These are phyloP conservation scores for Alouatta palliata DNA, from an alignment of 2,113 vertebrate species.

Conservation along the genomic window DNA sequence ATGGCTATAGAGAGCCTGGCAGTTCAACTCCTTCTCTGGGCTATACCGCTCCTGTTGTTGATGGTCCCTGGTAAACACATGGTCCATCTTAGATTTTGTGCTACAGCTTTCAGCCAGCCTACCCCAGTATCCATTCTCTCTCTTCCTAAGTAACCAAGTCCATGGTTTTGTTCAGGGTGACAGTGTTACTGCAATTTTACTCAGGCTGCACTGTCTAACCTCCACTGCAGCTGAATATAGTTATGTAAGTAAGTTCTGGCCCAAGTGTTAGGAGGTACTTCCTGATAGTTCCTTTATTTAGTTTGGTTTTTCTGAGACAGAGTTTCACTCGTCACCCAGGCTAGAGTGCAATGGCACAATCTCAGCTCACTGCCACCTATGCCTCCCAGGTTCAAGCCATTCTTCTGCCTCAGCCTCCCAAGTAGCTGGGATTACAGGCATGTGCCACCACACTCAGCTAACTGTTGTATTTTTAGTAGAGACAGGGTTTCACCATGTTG, in stretches of 20 bases:
- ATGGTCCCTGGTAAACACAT: neutral
- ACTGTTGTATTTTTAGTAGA: too few species aligned
- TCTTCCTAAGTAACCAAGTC: neutral
- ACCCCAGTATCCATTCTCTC: neutral
- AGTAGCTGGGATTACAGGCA: too few species aligned
- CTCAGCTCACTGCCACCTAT: too few species aligned
- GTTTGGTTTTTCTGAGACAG: too few species aligned
- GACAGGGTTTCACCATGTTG: too few species aligned
- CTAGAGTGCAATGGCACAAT: too few species aligned
- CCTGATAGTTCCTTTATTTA: neutral
- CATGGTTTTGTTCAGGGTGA: neutral
- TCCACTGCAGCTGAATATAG: neutral
- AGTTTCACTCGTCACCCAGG: too few species aligned
- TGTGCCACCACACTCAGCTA: too few species aligned
- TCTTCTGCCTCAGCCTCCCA: too few species aligned
- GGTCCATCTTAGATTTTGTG: neutral
- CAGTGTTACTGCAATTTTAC: neutral
- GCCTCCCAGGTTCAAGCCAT: too few species aligned
- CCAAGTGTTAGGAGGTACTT: neutral
- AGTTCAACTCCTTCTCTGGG: neutral
- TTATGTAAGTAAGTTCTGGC: neutral
- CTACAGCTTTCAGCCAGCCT: neutral
- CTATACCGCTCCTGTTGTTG: neutral
- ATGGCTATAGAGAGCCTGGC: neutral
- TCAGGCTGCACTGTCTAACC: neutral